Evolutionary conservation across 2,113 vertebrate genomes (phyloP).

Genomic region (Mustela lutreola): DNA sequence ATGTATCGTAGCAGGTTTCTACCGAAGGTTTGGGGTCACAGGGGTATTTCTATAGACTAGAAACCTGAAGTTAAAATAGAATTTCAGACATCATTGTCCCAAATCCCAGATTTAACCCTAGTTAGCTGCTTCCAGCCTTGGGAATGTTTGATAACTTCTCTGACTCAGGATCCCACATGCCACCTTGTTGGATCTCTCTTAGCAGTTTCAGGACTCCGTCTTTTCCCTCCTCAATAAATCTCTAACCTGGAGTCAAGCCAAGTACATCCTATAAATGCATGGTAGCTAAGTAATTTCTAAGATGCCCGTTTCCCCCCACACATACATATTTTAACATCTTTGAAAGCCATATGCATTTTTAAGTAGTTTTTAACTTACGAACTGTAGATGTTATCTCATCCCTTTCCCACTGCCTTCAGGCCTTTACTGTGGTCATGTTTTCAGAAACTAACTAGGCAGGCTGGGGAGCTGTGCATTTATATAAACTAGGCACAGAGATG

Average conservation of each 20-base stretch:
- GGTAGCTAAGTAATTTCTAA: background rate
- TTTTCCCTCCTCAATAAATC: background rate
- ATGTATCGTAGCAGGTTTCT: background rate
- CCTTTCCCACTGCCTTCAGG: background rate
- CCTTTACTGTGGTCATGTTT: background rate
- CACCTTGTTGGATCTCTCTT: background rate
- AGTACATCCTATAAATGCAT: background rate
- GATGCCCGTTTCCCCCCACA: background rate
- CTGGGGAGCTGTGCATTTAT: background rate
- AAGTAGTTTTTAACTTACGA: background rate
- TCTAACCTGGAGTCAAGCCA: background rate
- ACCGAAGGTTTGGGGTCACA: background rate
- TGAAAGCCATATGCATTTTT: conserved; percentile 33
- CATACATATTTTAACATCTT: background rate
- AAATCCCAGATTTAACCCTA: background rate
- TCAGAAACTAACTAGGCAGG: background rate
- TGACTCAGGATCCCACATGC: background rate
- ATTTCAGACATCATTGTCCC: background rate
- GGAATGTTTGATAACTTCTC: background rate
- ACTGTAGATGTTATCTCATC: background rate
- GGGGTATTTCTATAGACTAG: background rate
- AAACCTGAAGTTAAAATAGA: background rate
- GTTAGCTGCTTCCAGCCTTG: background rate
- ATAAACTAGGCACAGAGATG: background rate
- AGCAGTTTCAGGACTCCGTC: background rate